Conservation (phyloP, 2,888 invertebrate species). For the Polia nebulosa region DNA sequence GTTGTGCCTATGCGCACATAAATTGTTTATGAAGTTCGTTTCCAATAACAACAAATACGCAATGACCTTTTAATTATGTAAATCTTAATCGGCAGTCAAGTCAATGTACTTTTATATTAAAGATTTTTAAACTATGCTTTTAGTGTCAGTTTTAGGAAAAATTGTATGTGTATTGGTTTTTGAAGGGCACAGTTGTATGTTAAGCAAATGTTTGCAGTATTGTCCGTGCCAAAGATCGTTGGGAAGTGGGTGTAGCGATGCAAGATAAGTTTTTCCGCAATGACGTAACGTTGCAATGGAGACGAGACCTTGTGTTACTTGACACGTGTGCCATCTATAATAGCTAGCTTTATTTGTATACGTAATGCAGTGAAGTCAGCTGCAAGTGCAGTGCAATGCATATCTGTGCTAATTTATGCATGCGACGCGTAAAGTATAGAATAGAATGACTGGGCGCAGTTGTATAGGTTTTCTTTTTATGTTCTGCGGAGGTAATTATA, state of each 20-base stretch:
- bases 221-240: constrained; percentile 32
- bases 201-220: constrained; percentile 1
- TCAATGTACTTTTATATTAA: neutral
- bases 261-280: constrained; percentile 67
- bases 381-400: constrained; percentile 40
- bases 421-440: constrained; percentile 40
- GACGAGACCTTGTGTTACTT: constrained; percentile 66
- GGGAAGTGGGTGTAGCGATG: constrained; percentile 52
- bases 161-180: too few species aligned
- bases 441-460: constrained; percentile 33
- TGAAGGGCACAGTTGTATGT: neutral
- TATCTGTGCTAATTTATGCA: constrained; percentile 44
- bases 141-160: neutral
- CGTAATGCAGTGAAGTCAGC: constrained; percentile 61
- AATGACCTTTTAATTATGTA: constrained; percentile 39
- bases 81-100: constrained; percentile 20
- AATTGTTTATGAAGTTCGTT: constrained; percentile 55
- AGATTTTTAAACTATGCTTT: neutral
- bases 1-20: constrained; percentile 44
- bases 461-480: constrained; percentile 15
- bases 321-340: constrained; percentile 71
- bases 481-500: constrained; percentile 5
- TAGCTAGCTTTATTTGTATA: constrained; percentile 64
- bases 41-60: constrained; percentile 56
- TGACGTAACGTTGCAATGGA: constrained; percentile 68